A percentile compares a stretch with the other conserved stretches of the same genome.
Evolutionary conservation across 1,140 invertebrate species (phyloP).

Genomic region (Aphidius gifuensis): DNA sequence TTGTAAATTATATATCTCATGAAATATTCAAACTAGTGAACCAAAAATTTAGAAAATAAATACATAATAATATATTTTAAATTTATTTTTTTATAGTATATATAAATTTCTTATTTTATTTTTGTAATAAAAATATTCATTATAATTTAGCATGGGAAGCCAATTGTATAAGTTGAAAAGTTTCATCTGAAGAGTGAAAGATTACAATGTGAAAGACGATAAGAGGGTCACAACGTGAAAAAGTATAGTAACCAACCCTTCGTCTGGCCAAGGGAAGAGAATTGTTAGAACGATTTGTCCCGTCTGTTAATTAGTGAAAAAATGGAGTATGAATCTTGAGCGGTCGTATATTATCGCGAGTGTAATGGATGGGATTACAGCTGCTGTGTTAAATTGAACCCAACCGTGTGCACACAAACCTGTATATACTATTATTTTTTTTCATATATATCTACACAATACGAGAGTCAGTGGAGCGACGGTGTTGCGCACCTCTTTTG

Average conservation of each 20-base stretch:
- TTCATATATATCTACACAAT: too few relatives aligned
- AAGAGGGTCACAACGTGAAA: not conserved
- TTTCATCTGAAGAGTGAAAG: constrained; percentile 18
- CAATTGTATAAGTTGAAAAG: too few relatives aligned
- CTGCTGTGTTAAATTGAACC: constrained; percentile 59
- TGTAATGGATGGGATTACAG: constrained; percentile 58
- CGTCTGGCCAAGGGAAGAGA: constrained; percentile 27
- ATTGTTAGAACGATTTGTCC: constrained; percentile 56
- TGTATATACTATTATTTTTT: too few relatives aligned
- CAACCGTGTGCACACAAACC: constrained; percentile 44
- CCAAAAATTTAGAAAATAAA: too few relatives aligned
- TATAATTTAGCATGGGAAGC: too few relatives aligned
- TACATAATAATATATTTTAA: too few relatives aligned
- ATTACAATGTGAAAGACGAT: not conserved
- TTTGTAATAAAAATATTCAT: too few relatives aligned
- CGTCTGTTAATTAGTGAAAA: constrained; percentile 59
- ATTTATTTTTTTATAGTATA: too few relatives aligned
- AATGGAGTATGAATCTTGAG: constrained; percentile 58
- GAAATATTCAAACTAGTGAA: too few relatives aligned
- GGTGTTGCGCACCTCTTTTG: not conserved
- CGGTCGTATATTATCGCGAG: constrained; percentile 56
- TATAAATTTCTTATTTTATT: too few relatives aligned
- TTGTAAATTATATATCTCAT: too few relatives aligned
- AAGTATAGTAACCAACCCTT: not conserved
- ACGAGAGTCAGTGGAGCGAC: constrained; percentile 39